Conservation (phyloP, 2,113 vertebrate species). For the Leptobrachium ailaonicum region DNA sequence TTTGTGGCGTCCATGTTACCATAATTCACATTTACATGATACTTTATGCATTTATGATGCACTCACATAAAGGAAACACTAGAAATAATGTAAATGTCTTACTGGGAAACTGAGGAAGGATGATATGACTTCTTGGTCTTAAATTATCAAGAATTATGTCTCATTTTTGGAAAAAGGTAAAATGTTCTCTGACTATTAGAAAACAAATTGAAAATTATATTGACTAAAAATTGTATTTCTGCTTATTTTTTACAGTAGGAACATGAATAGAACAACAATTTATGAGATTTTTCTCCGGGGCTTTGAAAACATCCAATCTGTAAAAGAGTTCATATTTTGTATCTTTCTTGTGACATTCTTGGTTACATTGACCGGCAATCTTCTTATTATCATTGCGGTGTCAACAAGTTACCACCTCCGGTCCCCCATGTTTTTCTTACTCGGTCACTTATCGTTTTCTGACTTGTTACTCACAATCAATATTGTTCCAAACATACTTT, state of each 20-base stretch:
- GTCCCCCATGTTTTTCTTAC: constrained; percentile 31
- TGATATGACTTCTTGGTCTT: too few species aligned
- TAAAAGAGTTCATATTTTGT: background rate
- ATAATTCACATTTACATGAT: too few species aligned
- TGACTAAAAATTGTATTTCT: too few species aligned
- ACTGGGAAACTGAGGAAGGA: too few species aligned
- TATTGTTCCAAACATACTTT: constrained; percentile 15
- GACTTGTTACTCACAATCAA: constrained; percentile 24
- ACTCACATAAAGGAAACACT: too few species aligned
- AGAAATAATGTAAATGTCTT: too few species aligned
- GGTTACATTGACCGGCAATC: background rate
- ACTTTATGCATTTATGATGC: too few species aligned
- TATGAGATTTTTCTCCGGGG: constrained; percentile 22
- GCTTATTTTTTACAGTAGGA: background rate
- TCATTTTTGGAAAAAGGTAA: too few species aligned
- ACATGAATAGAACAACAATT: constrained; percentile 13
- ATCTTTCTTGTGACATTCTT: constrained; percentile 1
- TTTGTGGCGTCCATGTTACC: too few species aligned
- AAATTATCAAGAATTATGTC: too few species aligned
- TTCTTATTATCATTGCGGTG: constrained; percentile 9
- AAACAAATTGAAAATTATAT: too few species aligned
- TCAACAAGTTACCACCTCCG: constrained; percentile 9
- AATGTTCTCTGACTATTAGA: too few species aligned
- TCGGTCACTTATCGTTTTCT: constrained; percentile 19
- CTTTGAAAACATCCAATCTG: background rate